These are phyloP conservation scores for Abscondita cerata DNA, from an alignment of 2,888 invertebrate species.

Conservation along the genomic window DNA sequence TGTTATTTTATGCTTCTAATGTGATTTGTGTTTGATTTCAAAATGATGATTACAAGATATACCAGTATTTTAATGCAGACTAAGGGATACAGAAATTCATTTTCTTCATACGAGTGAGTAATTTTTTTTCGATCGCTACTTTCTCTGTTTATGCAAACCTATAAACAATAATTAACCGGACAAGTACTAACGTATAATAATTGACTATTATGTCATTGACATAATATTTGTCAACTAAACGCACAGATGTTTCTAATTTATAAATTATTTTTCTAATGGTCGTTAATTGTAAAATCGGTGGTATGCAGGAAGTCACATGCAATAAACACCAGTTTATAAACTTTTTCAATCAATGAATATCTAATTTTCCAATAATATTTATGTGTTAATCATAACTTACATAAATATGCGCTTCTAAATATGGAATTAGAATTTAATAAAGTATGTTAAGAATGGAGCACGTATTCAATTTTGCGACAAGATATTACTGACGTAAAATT, in stretches of 20 bases:
- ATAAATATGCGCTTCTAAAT: too few species aligned
- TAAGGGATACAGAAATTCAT: constrained; percentile 60
- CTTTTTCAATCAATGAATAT: too few species aligned
- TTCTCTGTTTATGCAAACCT: too few species aligned
- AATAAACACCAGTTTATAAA: neutral
- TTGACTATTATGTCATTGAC: constrained; percentile 6
- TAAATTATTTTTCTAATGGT: neutral
- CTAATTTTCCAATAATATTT: too few species aligned
- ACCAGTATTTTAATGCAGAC: constrained; percentile 73
- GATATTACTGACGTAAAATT: too few species aligned
- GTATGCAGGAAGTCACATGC: neutral
- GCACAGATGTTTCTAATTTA: constrained; percentile 1
- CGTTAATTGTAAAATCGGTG: constrained; percentile 5
- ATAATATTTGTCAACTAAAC: constrained; percentile 4
- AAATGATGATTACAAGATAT: constrained; percentile 75
- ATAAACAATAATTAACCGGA: neutral
- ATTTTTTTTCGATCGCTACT: too few species aligned
- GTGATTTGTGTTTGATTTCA: constrained; percentile 26
- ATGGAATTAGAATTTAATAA: too few species aligned
- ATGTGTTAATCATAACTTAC: too few species aligned
- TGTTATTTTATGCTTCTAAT: neutral
- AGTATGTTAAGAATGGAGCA: too few species aligned
- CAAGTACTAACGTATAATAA: neutral
- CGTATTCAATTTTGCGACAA: too few species aligned
- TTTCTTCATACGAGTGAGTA: constrained; percentile 52